Evolutionary conservation across 2,888 invertebrate genomes (phyloP).

Genomic region (Tenthredo scrophulariae): DNA sequence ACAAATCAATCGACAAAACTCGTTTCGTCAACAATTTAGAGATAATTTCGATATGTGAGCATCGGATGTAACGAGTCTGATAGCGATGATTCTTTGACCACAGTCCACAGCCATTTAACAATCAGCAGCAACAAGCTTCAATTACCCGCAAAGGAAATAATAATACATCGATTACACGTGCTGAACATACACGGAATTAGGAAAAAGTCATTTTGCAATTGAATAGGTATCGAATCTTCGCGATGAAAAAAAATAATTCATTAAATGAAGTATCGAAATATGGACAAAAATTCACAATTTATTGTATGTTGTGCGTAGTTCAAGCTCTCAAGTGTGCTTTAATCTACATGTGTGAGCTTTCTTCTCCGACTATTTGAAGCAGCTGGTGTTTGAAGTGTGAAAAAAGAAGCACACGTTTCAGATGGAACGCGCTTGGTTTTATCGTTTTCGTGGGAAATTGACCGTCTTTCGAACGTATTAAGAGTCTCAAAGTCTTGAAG

Average conservation of each 20-base stretch:
- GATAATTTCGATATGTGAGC: background rate
- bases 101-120: slow-evolving; percentile 23
- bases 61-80: background rate
- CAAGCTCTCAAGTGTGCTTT: background rate
- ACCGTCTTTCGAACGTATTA: background rate
- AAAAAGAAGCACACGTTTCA: slow-evolving; percentile 7
- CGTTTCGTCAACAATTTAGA: slow-evolving; percentile 6
- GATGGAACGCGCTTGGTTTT: background rate
- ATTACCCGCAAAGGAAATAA: slow-evolving; percentile 30
- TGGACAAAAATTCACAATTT: background rate
- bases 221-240: background rate
- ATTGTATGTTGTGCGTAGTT: background rate
- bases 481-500: background rate
- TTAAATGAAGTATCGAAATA: background rate
- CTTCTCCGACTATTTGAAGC: background rate
- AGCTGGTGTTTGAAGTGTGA: background rate
- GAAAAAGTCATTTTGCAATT: background rate
- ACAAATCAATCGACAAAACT: background rate
- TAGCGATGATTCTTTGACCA: slow-evolving; percentile 17
- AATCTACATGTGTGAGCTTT: background rate
- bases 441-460: slow-evolving; percentile 1
- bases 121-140: slow-evolving; percentile 15
- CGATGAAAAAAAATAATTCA: background rate
- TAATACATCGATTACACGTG: slow-evolving; percentile 26
- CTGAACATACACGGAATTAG: background rate